Evolutionary conservation across 1,140 invertebrate species (phyloP).

Genomic region (Drosophila ohnishii): DNA sequence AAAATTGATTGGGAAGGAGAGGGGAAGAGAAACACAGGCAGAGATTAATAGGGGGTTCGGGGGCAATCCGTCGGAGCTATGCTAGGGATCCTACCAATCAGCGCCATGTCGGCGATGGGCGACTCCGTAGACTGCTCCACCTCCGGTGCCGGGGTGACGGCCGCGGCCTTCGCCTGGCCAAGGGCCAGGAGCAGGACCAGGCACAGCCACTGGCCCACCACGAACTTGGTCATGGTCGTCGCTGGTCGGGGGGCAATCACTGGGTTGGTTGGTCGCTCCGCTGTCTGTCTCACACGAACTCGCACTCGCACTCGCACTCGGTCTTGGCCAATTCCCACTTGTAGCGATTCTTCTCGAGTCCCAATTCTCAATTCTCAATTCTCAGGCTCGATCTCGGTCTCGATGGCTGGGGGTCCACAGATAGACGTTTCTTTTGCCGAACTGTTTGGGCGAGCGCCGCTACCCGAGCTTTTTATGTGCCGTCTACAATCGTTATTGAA

Average conservation of each 20-base stretch:
- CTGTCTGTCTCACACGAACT: slow-evolving; percentile 10
- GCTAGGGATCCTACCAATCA: slow-evolving; percentile 69
- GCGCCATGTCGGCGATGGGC: slow-evolving; percentile 76
- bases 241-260: not conserved
- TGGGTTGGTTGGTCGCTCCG: not conserved
- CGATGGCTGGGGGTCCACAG: slow-evolving; percentile 67
- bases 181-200: slow-evolving; percentile 44
- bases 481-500: slow-evolving; percentile 59
- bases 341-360: not conserved
- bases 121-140: slow-evolving; percentile 75
- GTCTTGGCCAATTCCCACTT: not conserved
- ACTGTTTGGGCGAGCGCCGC: slow-evolving; percentile 75
- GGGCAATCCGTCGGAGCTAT: not conserved
- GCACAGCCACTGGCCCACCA: slow-evolving; percentile 51
- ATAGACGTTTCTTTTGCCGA: slow-evolving; percentile 70
- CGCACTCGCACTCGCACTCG: slow-evolving; percentile 8
- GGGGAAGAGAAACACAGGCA: slow-evolving; percentile 25
- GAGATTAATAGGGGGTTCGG: slow-evolving; percentile 5
- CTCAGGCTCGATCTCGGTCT: slow-evolving; percentile 13
- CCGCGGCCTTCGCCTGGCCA: slow-evolving; percentile 26
- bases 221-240: slow-evolving; percentile 52
- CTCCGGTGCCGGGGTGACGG: slow-evolving; percentile 26
- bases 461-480: slow-evolving; percentile 80
- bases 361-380: slow-evolving; percentile 11
- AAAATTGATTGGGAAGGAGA: slow-evolving; percentile 12